Conservation (phyloP, 2,113 vertebrate genomes). For the Dasyurus viverrinus region DNA sequence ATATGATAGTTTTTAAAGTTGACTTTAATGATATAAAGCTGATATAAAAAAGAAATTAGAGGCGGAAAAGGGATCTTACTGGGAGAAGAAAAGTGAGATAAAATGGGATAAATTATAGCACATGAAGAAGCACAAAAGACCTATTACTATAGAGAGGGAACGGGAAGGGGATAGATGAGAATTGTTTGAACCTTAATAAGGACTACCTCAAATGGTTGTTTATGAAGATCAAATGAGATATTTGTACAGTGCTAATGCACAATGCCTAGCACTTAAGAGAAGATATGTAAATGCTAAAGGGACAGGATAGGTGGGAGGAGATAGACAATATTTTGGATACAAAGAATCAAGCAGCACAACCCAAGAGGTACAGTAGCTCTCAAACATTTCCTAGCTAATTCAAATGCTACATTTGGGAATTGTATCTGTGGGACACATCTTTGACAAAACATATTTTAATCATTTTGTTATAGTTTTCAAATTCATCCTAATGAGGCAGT, state of each 20-base stretch:
- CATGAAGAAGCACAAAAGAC: too few relatives aligned
- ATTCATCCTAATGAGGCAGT: neutral
- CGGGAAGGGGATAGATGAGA: too few relatives aligned
- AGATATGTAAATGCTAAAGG: neutral
- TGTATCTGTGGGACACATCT: neutral
- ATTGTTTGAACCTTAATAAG: neutral
- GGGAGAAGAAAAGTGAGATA: too few relatives aligned
- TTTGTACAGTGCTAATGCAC: neutral
- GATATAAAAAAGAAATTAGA: too few relatives aligned
- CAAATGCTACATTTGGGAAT: neutral
- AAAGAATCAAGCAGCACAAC: neutral
- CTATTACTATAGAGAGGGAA: too few relatives aligned
- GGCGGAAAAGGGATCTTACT: too few relatives aligned
- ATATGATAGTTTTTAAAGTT: too few relatives aligned
- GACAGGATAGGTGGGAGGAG: neutral
- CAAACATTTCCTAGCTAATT: neutral
- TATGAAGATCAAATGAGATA: neutral
- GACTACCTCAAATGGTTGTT: neutral
- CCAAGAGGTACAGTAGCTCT: neutral
- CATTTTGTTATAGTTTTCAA: neutral
- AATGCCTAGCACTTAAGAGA: neutral
- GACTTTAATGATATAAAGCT: too few relatives aligned
- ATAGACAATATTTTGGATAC: neutral
- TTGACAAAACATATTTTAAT: neutral
- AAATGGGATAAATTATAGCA: too few relatives aligned